A percentile compares a stretch with the other conserved stretches of the same genome.
Conservation (phyloP, 1,140 invertebrate species). For the Cataglyphis hispanica region DNA sequence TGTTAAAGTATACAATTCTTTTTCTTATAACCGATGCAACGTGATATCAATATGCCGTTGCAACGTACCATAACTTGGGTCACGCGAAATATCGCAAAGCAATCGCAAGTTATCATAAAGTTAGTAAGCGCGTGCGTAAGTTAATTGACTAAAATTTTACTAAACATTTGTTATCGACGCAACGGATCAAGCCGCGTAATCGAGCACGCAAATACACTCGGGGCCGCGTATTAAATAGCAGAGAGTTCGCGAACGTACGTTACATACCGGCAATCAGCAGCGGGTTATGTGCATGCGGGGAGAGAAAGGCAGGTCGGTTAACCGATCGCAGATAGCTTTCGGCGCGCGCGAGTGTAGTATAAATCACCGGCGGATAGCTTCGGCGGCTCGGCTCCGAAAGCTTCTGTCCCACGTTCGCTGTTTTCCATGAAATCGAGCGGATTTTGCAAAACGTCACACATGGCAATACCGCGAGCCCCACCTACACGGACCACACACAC, state of each 20-base stretch:
- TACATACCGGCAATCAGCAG: conserved; percentile 48
- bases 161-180: conserved; percentile 55
- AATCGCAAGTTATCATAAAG: background rate
- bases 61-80: background rate
- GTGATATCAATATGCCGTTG: background rate
- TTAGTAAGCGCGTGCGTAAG: background rate
- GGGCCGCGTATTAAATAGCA: conserved; percentile 34
- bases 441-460: conserved; percentile 67
- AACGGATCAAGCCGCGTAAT: conserved; percentile 49
- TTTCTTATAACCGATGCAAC: background rate
- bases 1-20: background rate
- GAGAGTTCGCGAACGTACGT: background rate
- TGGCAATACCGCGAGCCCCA: conserved; percentile 45
- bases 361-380: conserved; percentile 50
- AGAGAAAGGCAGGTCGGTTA: conserved; percentile 42
- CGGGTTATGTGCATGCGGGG: conserved; percentile 20
- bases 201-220: conserved; percentile 47
- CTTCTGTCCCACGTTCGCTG: conserved; percentile 21
- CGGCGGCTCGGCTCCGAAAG: background rate
- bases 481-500: conserved; percentile 27
- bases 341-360: conserved; percentile 34
- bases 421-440: conserved; percentile 56
- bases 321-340: conserved; percentile 57
- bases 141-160: conserved; percentile 52
- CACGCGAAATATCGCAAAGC: background rate